Percentiles rank a stretch among this genome's conserved stretches.
Evolutionary conservation across 2,113 vertebrate genomes (phyloP).

Genomic region (Hoplias malabaricus): DNA sequence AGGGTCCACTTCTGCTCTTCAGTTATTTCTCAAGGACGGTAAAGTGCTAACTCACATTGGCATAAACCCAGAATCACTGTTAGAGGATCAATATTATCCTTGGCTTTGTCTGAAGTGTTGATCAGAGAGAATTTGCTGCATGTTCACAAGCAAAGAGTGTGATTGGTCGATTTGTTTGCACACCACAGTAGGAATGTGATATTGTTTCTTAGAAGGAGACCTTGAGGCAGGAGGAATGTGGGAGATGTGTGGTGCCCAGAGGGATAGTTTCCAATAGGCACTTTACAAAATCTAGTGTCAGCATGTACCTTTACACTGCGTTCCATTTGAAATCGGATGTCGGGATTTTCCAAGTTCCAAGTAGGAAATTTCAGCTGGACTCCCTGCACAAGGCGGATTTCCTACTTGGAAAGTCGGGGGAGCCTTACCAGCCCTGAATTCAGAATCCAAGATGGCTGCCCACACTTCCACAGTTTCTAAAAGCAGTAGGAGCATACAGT

Average conservation of each 20-base stretch:
- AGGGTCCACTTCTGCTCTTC: constrained; percentile 2
- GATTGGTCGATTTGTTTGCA: neutral
- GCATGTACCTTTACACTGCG: too few relatives aligned
- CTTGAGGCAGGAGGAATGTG: neutral
- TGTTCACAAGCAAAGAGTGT: neutral
- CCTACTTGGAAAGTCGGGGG: too few relatives aligned
- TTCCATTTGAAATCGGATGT: too few relatives aligned
- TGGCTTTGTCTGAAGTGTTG: constrained; percentile 28
- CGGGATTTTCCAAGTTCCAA: too few relatives aligned
- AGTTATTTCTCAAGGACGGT: constrained; percentile 37
- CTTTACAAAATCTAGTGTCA: neutral
- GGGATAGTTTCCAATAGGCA: neutral
- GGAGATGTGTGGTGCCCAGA: neutral
- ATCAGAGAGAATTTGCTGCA: neutral
- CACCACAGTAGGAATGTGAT: neutral
- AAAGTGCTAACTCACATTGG: constrained; percentile 23
- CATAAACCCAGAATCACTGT: constrained; percentile 15
- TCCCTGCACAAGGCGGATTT: too few relatives aligned
- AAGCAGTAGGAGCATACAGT: too few relatives aligned
- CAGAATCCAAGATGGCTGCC: too few relatives aligned
- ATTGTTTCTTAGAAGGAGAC: constrained; percentile 46
- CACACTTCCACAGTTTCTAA: too few relatives aligned
- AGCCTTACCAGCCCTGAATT: too few relatives aligned
- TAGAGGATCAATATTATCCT: constrained; percentile 20
- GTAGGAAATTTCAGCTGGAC: too few relatives aligned